A percentile compares a stretch with the other conserved stretches of the same genome.
phyloP scores from a whole-genome alignment of 2,113 vertebrate genomes.

The Anser cygnoides region DNA sequence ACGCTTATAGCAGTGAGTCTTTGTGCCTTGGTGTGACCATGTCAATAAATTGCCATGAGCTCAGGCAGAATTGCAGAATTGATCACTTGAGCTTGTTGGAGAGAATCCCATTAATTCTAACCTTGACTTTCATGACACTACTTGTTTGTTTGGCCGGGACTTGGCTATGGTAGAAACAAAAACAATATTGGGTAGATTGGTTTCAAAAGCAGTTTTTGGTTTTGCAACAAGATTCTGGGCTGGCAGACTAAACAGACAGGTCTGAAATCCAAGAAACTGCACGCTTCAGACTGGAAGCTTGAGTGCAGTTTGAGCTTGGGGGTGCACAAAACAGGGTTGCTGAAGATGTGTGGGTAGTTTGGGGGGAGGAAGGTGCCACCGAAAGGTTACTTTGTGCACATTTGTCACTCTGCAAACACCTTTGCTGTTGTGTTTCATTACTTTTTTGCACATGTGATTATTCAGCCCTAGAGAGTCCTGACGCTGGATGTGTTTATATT shows the following conservation, averaged over 20 bases:
- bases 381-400: neutral
- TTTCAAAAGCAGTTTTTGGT: slow-evolving; percentile 26
- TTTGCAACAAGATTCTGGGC: slow-evolving; percentile 19
- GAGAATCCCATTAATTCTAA: slow-evolving; percentile 12
- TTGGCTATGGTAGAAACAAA: neutral
- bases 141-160: slow-evolving; percentile 36
- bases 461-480: neutral
- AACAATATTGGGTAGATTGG: neutral
- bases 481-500: slow-evolving; percentile 1
- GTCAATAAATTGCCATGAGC: slow-evolving; percentile 14
- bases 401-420: slow-evolving; percentile 15
- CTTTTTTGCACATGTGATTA: slow-evolving; percentile 16
- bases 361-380: neutral
- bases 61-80: neutral
- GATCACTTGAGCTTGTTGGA: neutral
- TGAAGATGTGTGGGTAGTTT: neutral
- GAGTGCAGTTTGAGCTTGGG: neutral
- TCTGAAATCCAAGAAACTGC: slow-evolving; percentile 27
- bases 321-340: neutral
- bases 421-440: slow-evolving; percentile 26
- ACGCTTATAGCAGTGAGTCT: neutral
- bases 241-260: neutral
- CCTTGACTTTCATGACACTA: slow-evolving; percentile 40
- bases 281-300: neutral
- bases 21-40: neutral